phyloP scores from a whole-genome alignment of 2,113 vertebrate species.

The Odocoileus hemionus region DNA sequence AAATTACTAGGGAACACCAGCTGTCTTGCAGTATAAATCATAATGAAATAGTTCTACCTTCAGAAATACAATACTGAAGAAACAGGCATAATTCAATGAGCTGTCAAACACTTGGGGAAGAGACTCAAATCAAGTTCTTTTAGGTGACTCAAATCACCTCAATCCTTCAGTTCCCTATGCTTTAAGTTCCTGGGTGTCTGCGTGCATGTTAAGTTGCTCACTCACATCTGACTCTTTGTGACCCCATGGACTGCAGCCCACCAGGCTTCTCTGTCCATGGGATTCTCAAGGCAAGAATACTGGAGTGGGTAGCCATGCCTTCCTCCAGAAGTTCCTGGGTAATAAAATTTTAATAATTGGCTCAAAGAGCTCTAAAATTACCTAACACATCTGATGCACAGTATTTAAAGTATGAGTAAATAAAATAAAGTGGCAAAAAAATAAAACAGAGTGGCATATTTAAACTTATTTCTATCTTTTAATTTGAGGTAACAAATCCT shows the following conservation, averaged over 20 bases:
- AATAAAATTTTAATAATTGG: constrained; percentile 7
- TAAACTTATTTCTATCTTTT: background rate
- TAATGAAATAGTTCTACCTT: background rate
- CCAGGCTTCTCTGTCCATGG: background rate
- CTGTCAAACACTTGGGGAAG: background rate
- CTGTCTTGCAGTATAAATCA: background rate
- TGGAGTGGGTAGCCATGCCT: background rate
- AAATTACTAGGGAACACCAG: background rate
- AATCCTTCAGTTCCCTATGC: background rate
- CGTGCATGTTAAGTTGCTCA: background rate
- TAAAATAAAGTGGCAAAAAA: background rate
- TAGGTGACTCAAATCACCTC: background rate
- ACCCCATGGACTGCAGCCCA: background rate
- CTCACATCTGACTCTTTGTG: background rate
- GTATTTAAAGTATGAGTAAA: background rate
- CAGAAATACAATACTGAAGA: background rate
- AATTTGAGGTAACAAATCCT: background rate
- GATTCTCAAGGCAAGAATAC: background rate
- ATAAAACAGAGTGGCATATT: background rate
- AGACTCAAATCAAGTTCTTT: background rate
- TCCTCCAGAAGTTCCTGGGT: background rate
- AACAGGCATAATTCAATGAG: background rate
- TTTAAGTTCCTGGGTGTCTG: background rate
- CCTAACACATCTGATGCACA: background rate
- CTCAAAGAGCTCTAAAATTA: background rate